phyloP scores from a whole-genome alignment of 2,797 vertebrate species.

The Lacerta agilis region DNA sequence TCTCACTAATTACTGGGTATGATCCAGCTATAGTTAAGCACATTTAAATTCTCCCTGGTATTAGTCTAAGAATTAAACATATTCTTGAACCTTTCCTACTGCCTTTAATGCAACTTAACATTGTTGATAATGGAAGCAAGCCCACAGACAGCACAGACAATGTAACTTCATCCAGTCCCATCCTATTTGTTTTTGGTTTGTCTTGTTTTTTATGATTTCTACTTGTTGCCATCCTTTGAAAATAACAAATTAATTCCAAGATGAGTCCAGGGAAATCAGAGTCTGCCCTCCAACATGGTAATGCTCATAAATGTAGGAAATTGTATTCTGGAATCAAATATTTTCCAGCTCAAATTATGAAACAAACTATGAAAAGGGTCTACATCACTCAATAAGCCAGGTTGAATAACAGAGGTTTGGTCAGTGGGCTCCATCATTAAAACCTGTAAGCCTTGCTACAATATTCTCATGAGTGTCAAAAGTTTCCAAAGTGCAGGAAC shows the following conservation, averaged over 20 bases:
- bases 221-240: background rate
- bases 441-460: slow-evolving; percentile 26
- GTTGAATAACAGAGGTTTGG: slow-evolving; percentile 35
- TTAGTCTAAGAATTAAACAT: background rate
- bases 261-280: slow-evolving; percentile 54
- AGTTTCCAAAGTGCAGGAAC: slow-evolving; percentile 46
- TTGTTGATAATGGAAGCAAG: background rate
- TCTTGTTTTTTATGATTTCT: background rate
- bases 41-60: background rate
- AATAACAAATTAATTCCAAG: slow-evolving; percentile 19
- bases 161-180: background rate
- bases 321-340: slow-evolving; percentile 56
- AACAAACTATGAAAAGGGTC: slow-evolving; percentile 57
- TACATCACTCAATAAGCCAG: slow-evolving; percentile 36
- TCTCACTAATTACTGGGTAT: background rate
- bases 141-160: background rate
- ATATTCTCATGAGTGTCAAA: slow-evolving; percentile 35
- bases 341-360: slow-evolving; percentile 44
- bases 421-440: slow-evolving; percentile 3
- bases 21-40: background rate
- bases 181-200: background rate
- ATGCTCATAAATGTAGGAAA: slow-evolving; percentile 46
- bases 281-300: slow-evolving; percentile 35
- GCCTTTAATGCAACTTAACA: background rate
- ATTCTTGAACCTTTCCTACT: background rate